Conservation (phyloP, 2,113 vertebrate genomes). For the Chaenocephalus aceratus region DNA sequence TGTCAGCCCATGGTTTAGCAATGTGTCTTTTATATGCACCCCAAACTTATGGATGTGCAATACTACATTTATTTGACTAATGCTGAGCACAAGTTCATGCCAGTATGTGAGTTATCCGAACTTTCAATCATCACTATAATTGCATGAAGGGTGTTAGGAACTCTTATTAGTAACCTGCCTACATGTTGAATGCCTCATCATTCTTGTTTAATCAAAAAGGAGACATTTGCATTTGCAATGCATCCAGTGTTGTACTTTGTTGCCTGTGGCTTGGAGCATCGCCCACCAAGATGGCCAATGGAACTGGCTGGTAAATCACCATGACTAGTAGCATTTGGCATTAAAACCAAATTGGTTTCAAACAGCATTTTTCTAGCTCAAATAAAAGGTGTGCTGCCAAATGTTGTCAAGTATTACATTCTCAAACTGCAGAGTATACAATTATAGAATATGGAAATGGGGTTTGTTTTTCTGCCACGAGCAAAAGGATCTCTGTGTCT, state of each 20-base stretch:
- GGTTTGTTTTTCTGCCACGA: conserved; percentile 8
- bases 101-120: neutral
- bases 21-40: neutral
- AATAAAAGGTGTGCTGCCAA: neutral
- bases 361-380: neutral
- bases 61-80: neutral
- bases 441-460: neutral
- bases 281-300: conserved; percentile 7
- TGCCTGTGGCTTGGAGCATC: conserved; percentile 24
- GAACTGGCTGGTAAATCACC: conserved; percentile 28
- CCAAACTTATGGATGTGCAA: neutral
- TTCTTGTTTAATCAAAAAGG: conserved; percentile 38
- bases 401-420: neutral
- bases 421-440: neutral
- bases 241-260: conserved; percentile 13
- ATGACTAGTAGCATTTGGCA: conserved; percentile 9
- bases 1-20: neutral
- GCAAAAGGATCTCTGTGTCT: neutral
- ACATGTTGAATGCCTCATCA: conserved; percentile 36
- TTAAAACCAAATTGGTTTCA: conserved; percentile 11
- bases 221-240: conserved; percentile 23
- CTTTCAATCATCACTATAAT: conserved; percentile 30
- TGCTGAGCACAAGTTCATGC: neutral
- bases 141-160: conserved; percentile 2
- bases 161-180: conserved; percentile 41